Evolutionary conservation across 35 echinoderm and acorn worm genomes (phyloP), one percentile per base, ranked within the genome.

Genomic region (Strongylocentrotus purpuratus): DNA sequence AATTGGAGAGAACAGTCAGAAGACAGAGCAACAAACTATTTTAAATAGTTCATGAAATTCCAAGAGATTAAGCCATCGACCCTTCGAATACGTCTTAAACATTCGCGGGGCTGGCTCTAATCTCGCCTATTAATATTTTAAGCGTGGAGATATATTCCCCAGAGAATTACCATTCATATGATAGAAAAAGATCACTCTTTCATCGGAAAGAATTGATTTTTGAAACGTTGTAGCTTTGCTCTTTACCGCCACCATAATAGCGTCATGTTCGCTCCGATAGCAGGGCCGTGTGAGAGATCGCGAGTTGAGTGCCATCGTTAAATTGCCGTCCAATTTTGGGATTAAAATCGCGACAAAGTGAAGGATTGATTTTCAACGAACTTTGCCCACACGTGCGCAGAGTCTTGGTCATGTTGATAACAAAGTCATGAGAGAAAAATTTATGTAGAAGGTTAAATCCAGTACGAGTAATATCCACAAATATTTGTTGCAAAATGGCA

Each of bases 161-260:
- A 22, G 25, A 78, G 20, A 25, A 28, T 28, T 22, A 9, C 20
- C 20, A 28, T 78, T 78, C 65, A 78, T 78, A 18, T 28, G 25
- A 9, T 78, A 7, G 65, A 22, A 78, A 28, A 78, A 28, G 65
- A 78, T 28, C 65, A n/a, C 65, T 78, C 65, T 78, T 78, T 78
- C 65, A n/a, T 78, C 65, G 65, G 18, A n/a, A 78, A 78, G 65
- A 78, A 78, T 78, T 78, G 65, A 78, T 78, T 78, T 59, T 78
- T 78, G 65, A n/a, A 78, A 78, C 65, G 65, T 78, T 78, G 65
- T 31, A 22, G 28, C 65, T 78, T 78, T 78, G 65, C 65, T 78
- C 65, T 78, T 78, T 78, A 0, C 65, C 65, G 65, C 65, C 65
- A 78, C 65, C 22, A 78, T 78, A 78, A 8, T 41, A 78, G 25